These are phyloP conservation scores for Carapus acus DNA, from an alignment of 2,797 vertebrate species.

Conservation along the genomic window DNA sequence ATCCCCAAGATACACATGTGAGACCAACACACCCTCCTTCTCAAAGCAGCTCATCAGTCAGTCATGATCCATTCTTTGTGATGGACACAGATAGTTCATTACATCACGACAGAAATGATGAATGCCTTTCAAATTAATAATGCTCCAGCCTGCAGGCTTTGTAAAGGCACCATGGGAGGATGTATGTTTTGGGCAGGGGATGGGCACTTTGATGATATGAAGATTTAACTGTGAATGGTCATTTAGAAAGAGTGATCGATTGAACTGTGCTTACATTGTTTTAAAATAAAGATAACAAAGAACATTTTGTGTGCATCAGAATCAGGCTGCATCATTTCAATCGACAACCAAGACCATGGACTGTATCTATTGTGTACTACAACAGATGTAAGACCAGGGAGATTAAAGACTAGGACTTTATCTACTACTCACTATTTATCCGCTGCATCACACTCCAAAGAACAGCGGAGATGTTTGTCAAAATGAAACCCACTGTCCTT, in stretches of 20 bases:
- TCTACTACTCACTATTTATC: too few relatives aligned
- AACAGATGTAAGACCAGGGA: too few relatives aligned
- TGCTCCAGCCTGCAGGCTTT: conserved; percentile 22
- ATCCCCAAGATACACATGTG: conserved; percentile 57
- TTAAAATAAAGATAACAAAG: conserved; percentile 49
- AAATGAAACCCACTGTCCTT: too few relatives aligned
- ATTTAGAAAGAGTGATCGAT: conserved; percentile 44
- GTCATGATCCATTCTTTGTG: conserved; percentile 62
- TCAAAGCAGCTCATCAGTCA: conserved; percentile 59
- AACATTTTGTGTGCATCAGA: conserved; percentile 46
- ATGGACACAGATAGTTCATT: conserved; percentile 64
- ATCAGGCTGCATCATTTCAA: conserved; percentile 27
- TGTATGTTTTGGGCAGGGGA: conserved; percentile 10
- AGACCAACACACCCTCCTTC: conserved; percentile 31
- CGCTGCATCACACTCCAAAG: too few relatives aligned
- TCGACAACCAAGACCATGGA: conserved; percentile 25
- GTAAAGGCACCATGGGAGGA: conserved; percentile 28
- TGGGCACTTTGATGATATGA: conserved; percentile 14
- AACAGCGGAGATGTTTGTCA: too few relatives aligned
- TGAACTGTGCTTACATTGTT: conserved; percentile 36
- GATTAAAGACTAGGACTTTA: too few relatives aligned
- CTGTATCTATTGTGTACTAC: too few relatives aligned
- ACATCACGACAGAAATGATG: conserved; percentile 62
- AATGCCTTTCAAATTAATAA: conserved; percentile 58
- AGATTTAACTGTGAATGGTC: conserved; percentile 19